A percentile compares a stretch with the other conserved stretches of the same genome.
These are phyloP conservation scores for Empis stercorea DNA, from an alignment of 2,888 invertebrate genomes.

Conservation along the genomic window DNA sequence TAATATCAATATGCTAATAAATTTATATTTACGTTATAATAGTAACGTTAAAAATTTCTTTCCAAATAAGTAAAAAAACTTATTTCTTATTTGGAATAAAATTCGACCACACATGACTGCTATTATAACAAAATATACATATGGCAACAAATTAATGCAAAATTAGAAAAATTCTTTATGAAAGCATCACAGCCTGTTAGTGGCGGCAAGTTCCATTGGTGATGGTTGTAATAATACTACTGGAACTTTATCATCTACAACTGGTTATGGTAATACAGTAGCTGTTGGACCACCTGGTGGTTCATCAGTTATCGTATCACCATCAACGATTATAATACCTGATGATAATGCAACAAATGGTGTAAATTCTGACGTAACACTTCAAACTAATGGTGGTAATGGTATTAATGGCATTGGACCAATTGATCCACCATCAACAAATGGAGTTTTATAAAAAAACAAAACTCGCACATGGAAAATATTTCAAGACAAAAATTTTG, in stretches of 20 bases:
- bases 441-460: conserved; percentile 32
- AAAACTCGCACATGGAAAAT: too few species aligned
- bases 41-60: too few species aligned
- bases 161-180: conserved; percentile 82
- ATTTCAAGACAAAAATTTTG: too few species aligned
- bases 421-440: conserved; percentile 35
- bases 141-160: conserved; percentile 97
- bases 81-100: too few species aligned
- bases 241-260: conserved; percentile 39
- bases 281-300: neutral
- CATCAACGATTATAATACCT: neutral
- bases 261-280: conserved; percentile 28
- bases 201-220: conserved; percentile 32
- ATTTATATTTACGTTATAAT: too few species aligned
- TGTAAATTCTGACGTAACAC: neutral
- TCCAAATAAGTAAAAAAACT: too few species aligned
- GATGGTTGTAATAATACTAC: neutral
- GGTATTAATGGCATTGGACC: conserved; percentile 29
- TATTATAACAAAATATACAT: conserved; percentile 96
- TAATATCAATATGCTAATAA: too few species aligned
- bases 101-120: conserved; percentile 95
- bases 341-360: neutral
- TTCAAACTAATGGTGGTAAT: conserved; percentile 2
- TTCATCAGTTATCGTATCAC: neutral
- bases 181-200: conserved; percentile 33